Evolutionary conservation across 2,888 invertebrate species (phyloP).

Genomic region (Himalopsyche japonica): DNA sequence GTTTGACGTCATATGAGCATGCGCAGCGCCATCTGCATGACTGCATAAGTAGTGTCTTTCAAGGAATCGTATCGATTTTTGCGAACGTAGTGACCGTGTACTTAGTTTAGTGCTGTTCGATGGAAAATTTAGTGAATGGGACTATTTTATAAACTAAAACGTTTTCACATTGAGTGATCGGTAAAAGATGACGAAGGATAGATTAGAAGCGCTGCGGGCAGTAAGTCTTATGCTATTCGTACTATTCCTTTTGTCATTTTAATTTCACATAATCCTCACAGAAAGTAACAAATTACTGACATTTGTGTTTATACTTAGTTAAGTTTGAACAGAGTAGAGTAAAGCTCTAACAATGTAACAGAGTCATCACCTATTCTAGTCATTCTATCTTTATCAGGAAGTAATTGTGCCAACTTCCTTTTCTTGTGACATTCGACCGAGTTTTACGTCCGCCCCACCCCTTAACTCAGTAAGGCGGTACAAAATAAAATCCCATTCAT

Average conservation of each 20-base stretch:
- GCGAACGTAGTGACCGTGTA: slow-evolving; percentile 73
- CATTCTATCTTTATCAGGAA: background rate
- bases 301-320: background rate
- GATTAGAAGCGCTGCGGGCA: slow-evolving; percentile 95
- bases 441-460: slow-evolving; percentile 21
- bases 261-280: slow-evolving; percentile 18
- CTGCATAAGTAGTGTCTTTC: slow-evolving; percentile 64
- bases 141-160: slow-evolving; percentile 71
- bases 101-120: slow-evolving; percentile 74
- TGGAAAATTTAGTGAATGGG: slow-evolving; percentile 78
- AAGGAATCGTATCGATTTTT: slow-evolving; percentile 81
- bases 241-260: slow-evolving; percentile 24
- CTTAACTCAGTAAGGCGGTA: slow-evolving; percentile 3
- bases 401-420: background rate
- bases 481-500: background rate
- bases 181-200: slow-evolving; percentile 89
- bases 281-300: slow-evolving; percentile 25
- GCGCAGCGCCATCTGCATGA: slow-evolving; percentile 58
- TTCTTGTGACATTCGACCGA: background rate
- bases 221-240: slow-evolving; percentile 59
- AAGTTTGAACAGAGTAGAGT: background rate
- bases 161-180: slow-evolving; percentile 69
- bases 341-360: background rate
- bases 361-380: background rate
- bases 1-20: slow-evolving; percentile 53